Percentiles rank a stretch among this genome's conserved stretches.
These are phyloP conservation scores for Steinernema scapterisci DNA, from an alignment of 2,888 invertebrate genomes.

Conservation along the genomic window DNA sequence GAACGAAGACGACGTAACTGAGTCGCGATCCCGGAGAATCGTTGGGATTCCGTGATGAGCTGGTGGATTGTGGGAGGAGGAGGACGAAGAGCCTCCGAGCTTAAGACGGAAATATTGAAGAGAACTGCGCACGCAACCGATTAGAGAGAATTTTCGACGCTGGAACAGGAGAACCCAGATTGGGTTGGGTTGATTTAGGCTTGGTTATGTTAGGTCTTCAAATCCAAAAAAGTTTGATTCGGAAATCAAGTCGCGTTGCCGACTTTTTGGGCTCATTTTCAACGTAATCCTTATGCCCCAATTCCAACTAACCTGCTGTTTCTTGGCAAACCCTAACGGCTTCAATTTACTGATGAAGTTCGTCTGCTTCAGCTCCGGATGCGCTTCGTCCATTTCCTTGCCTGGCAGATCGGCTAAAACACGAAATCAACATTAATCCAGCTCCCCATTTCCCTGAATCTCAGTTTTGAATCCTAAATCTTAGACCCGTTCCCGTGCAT, in stretches of 20 bases:
- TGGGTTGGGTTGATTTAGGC: too few relatives aligned
- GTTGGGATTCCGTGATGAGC: not conserved
- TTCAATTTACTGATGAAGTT: conserved; percentile 66
- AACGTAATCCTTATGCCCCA: too few relatives aligned
- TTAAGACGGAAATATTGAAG: conserved; percentile 23
- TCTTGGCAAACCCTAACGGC: conserved; percentile 64
- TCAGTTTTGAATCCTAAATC: not conserved
- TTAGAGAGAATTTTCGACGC: conserved; percentile 11
- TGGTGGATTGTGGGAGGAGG: not conserved
- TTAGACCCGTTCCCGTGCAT: not conserved
- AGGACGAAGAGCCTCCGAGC: not conserved
- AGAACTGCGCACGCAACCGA: conserved; percentile 6
- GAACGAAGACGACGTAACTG: conserved; percentile 6
- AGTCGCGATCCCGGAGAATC: not conserved
- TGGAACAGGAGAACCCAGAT: not conserved
- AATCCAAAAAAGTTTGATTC: too few relatives aligned
- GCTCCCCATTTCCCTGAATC: not conserved
- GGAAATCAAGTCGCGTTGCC: too few relatives aligned
- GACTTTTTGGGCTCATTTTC: too few relatives aligned
- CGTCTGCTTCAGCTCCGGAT: conserved; percentile 63
- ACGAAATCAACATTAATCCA: not conserved
- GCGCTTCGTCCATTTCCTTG: conserved; percentile 65
- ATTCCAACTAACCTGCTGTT: conserved; percentile 61
- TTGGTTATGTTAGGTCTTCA: too few relatives aligned
- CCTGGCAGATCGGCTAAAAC: conserved; percentile 30